A percentile compares a stretch with the other conserved stretches of the same genome.
Evolutionary conservation across 2,113 vertebrate genomes (phyloP).

Genomic region (Hylia prasina): DNA sequence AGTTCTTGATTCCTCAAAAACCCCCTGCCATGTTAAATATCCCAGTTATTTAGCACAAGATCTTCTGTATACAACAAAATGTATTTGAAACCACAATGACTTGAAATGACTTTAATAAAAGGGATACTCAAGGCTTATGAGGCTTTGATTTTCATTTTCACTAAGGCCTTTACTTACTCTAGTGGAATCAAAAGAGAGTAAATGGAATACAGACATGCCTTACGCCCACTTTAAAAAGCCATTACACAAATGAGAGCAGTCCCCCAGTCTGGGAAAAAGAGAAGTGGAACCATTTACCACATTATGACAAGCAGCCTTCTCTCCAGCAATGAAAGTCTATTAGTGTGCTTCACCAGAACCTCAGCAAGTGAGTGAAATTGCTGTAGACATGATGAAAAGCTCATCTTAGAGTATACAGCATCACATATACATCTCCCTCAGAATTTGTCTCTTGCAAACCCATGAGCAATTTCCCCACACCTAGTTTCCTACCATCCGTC

Average conservation of each 20-base stretch:
- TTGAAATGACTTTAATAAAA: constrained; percentile 7
- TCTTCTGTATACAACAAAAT: not conserved
- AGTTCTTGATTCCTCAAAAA: not conserved
- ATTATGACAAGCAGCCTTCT: not conserved
- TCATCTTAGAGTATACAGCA: not conserved
- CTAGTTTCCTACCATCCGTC: not conserved
- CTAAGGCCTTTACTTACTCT: not conserved
- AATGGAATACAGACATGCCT: not conserved
- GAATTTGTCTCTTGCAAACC: not conserved
- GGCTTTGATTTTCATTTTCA: constrained; percentile 30
- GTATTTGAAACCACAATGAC: not conserved
- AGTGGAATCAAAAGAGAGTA: not conserved
- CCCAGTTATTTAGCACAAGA: not conserved
- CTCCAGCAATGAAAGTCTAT: not conserved
- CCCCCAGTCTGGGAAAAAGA: not conserved
- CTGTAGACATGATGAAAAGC: not conserved
- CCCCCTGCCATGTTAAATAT: not conserved
- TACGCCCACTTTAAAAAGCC: not conserved
- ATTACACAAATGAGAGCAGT: constrained; percentile 7
- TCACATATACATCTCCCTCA: not conserved
- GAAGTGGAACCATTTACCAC: not conserved
- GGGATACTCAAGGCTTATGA: not conserved
- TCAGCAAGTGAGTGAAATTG: not conserved
- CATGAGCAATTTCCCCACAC: not conserved
- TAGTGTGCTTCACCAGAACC: not conserved